Evolutionary conservation across 2,797 vertebrate genomes (phyloP).

Genomic region (Uromys caudimaculatus): DNA sequence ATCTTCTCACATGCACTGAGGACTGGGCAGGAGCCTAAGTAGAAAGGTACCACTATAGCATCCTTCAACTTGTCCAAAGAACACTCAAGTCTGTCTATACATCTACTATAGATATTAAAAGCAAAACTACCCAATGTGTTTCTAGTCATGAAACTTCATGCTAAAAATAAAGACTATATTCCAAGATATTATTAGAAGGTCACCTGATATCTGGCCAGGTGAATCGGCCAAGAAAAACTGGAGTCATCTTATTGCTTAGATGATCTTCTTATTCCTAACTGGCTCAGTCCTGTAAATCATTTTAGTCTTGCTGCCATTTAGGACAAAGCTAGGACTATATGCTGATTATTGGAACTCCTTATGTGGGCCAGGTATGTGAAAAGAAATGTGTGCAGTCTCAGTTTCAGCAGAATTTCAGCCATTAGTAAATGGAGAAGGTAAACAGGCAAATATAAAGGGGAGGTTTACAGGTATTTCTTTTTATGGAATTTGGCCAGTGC

Average conservation of each 20-base stretch:
- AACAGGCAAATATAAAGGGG: constrained; percentile 61
- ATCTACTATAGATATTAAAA: constrained; percentile 29
- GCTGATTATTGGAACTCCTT: constrained; percentile 51
- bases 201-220: constrained; percentile 59
- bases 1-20: neutral
- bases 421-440: constrained; percentile 65
- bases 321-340: constrained; percentile 28
- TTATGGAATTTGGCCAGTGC: constrained; percentile 68
- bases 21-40: neutral
- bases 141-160: constrained; percentile 33
- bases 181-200: constrained; percentile 54
- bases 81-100: neutral
- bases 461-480: constrained; percentile 67
- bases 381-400: constrained; percentile 26
- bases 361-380: neutral
- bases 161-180: constrained; percentile 63
- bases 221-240: constrained; percentile 56
- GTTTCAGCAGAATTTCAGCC: constrained; percentile 56
- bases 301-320: constrained; percentile 58
- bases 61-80: constrained; percentile 8
- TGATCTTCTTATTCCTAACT: neutral
- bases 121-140: constrained; percentile 8
- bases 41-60: neutral
- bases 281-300: constrained; percentile 53
- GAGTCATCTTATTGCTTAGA: constrained; percentile 47